Conservation (phyloP, 2,888 invertebrate genomes). For the Cybosia mesomella region DNA sequence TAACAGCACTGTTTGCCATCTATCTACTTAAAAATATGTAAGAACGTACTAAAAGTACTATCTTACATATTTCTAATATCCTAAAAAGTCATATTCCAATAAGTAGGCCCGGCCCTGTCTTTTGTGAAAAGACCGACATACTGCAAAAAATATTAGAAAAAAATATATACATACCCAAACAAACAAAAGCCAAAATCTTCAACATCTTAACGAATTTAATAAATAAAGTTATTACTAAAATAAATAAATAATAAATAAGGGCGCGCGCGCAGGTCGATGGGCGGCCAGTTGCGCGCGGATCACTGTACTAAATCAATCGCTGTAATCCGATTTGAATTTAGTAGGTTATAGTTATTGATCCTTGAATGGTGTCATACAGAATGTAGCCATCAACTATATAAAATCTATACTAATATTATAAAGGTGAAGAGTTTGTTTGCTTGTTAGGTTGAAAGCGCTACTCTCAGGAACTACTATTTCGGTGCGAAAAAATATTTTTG, state of each 20-base stretch:
- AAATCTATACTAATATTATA: too few relatives aligned
- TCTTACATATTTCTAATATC: too few relatives aligned
- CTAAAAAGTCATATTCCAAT: too few relatives aligned
- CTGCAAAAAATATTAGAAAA: neutral
- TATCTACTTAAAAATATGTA: too few relatives aligned
- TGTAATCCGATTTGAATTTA: conserved; percentile 69
- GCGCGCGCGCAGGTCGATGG: conserved; percentile 56
- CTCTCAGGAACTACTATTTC: too few relatives aligned
- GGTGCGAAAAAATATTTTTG: too few relatives aligned
- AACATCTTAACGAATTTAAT: conserved; percentile 59
- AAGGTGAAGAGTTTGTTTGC: too few relatives aligned
- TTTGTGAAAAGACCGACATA: neutral
- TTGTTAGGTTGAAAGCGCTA: too few relatives aligned
- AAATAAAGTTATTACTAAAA: conserved; percentile 33
- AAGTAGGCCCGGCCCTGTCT: neutral
- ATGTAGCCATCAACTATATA: neutral
- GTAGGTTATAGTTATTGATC: conserved; percentile 68
- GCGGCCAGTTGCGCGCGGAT: conserved; percentile 59
- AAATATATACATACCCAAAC: conserved; percentile 63
- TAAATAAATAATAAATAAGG: conserved; percentile 36
- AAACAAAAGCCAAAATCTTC: conserved; percentile 57
- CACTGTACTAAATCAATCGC: conserved; percentile 62
- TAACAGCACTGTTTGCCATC: too few relatives aligned
- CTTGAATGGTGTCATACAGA: conserved; percentile 53
- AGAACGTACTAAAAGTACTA: too few relatives aligned